Conservation (phyloP, 2,797 vertebrate species). For the Aeoliscus strigatus region DNA sequence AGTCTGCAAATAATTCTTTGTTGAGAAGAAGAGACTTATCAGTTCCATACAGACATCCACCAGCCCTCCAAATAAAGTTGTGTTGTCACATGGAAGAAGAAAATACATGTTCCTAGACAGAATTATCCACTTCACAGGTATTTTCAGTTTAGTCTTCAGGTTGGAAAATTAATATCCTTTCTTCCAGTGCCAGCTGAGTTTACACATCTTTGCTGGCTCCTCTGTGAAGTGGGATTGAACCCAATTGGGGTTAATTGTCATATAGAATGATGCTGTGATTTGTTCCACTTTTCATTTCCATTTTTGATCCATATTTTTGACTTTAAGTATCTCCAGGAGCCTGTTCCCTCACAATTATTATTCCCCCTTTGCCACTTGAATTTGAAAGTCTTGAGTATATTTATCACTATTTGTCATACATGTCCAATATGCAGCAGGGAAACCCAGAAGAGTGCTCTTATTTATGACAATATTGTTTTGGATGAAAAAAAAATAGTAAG, state of each 20-base stretch:
- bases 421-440: no score
- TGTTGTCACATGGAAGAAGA: conserved; percentile 71
- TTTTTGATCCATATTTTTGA: conserved; percentile 46
- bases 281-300: conserved; percentile 31
- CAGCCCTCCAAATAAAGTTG: conserved; percentile 74
- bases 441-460: no score
- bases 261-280: conserved; percentile 35
- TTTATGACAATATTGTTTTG: no score
- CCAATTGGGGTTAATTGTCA: conserved; percentile 32
- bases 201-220: conserved; percentile 55
- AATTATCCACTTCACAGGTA: conserved; percentile 77
- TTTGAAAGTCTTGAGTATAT: conserved; percentile 48
- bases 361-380: conserved; percentile 45
- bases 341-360: conserved; percentile 53
- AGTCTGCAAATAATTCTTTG: conserved; percentile 76
- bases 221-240: conserved; percentile 41
- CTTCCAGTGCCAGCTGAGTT: conserved; percentile 63
- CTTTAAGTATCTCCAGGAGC: conserved; percentile 21
- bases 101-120: conserved; percentile 68
- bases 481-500: no score
- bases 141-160: conserved; percentile 70
- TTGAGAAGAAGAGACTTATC: conserved; percentile 80
- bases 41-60: conserved; percentile 70
- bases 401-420: no score
- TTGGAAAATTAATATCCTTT: conserved; percentile 71